Evolutionary conservation across 1,140 invertebrate genomes (phyloP).

Genomic region (Anthonomus grandis): DNA sequence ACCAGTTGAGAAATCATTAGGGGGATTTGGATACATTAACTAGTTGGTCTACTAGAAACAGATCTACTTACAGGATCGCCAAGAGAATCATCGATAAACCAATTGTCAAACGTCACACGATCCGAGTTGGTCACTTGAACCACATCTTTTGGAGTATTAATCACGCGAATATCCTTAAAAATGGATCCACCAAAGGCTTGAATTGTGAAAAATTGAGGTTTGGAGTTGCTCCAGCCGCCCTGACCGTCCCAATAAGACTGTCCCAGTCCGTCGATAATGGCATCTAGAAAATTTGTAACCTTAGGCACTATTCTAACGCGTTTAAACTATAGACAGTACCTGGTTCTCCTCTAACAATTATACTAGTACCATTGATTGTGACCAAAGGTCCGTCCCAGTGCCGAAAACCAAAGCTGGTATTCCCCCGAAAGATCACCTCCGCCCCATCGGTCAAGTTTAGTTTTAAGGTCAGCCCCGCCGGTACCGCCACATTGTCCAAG

Average conservation of each 20-base stretch:
- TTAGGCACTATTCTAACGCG: background rate
- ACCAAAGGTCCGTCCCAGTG: slow-evolving; percentile 21
- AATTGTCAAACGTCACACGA: slow-evolving; percentile 13
- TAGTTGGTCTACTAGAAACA: no score
- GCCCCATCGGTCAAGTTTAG: slow-evolving; percentile 17
- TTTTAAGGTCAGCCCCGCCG: slow-evolving; percentile 17
- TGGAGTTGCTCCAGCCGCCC: slow-evolving; percentile 15
- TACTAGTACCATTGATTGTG: slow-evolving; percentile 18
- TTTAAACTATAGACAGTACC: no score
- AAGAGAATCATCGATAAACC: slow-evolving; percentile 22
- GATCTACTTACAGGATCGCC: slow-evolving; percentile 22
- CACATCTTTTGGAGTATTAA: slow-evolving; percentile 22
- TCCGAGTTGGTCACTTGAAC: slow-evolving; percentile 25
- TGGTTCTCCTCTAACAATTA: slow-evolving; percentile 17
- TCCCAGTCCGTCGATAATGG: slow-evolving; percentile 15
- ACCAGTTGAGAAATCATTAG: background rate
- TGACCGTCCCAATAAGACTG: slow-evolving; percentile 22
- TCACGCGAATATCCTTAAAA: slow-evolving; percentile 18
- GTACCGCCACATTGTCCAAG: slow-evolving; percentile 21
- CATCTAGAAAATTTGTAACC: slow-evolving; percentile 1
- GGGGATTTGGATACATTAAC: background rate
- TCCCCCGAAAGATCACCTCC: slow-evolving; percentile 23
- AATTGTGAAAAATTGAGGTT: slow-evolving; percentile 24
- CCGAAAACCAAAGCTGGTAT: slow-evolving; percentile 15
- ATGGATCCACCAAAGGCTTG: slow-evolving; percentile 14